Evolutionary conservation across 2,113 vertebrate genomes (phyloP), one percentile per base, ranked within the genome.

Genomic region (Syrrhaptes paradoxus): DNA sequence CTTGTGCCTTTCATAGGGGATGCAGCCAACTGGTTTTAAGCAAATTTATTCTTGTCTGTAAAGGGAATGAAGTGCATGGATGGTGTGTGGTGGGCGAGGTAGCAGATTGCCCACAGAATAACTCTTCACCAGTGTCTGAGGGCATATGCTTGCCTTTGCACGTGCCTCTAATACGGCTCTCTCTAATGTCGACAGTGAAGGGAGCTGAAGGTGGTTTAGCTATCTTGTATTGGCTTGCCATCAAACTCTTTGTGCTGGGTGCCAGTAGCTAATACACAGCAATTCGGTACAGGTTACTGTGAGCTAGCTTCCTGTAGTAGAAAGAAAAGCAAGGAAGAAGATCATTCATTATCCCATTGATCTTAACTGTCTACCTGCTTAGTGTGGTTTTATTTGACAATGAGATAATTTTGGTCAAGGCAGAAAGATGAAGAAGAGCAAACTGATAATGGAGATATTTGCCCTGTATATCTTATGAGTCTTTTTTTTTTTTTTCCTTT

Each of bases 151-250:
- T 78, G 26, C 38, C 15, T 73, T 73, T 66, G 46, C 20, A 7
- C 1, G 4, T 62, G 43, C 45, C 32, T 49, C 14, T 61, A 11
- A 46, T 28, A 25, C 0, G 1, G 1, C 17, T 86, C 54, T 34
- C 6, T 61, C 31, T 1, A 2, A 62, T 46, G 7, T 12, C 32
- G 45, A 11, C 6, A 24, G 62, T 5, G 5, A 67, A 55, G 58
- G 3, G 5, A 13, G 48, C 29, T n/a, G 38, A 25, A 21, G 3
- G 4, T 26, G 20, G 12, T 62, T 52, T 41, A 72, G 10, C 32
- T 1, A 0, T 21, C n/a, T 62, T 3, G 3, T 46, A 1, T 68
- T 55, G 87, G 29, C 67, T 54, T 17, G 45, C n/a, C 45, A 3
- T 48, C 52, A 18, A 57, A 17, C 26, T 36, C 32, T 22, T 8